phyloP scores from a whole-genome alignment of 2,113 vertebrate genomes.

The Entosphenus tridentatus region DNA sequence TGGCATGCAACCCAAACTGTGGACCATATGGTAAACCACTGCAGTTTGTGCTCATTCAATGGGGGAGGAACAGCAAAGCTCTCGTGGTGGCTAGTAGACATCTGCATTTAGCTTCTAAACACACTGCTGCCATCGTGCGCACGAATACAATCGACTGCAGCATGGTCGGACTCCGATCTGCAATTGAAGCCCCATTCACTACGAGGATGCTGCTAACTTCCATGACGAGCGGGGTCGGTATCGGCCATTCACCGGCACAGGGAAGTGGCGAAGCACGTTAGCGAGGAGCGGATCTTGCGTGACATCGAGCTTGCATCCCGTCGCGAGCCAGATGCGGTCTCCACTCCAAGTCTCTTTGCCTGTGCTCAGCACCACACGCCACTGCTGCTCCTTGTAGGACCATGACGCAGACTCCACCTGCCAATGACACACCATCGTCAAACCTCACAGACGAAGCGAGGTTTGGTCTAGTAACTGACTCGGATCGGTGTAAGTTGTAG shows the following conservation, averaged over 20 bases:
- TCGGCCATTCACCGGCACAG: conserved; percentile 19
- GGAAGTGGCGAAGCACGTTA: conserved; percentile 24
- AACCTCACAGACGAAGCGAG: no score
- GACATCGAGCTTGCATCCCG: conserved; percentile 30
- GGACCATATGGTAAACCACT: no score
- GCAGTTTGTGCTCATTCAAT: no score
- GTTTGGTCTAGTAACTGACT: no score
- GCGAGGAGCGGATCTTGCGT: conserved; percentile 26
- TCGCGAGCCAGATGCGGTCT: conserved; percentile 32
- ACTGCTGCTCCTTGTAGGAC: conserved; percentile 26
- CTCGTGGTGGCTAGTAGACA: not conserved
- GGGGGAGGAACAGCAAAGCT: not conserved
- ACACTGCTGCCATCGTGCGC: not conserved
- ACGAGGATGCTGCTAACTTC: not conserved
- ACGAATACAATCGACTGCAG: not conserved
- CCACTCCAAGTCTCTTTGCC: conserved; percentile 20
- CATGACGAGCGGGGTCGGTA: not conserved
- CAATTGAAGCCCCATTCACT: no score
- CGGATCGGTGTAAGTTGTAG: no score
- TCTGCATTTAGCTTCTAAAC: not conserved
- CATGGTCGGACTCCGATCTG: not conserved
- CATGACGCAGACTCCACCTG: conserved; percentile 15
- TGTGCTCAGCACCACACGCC: conserved; percentile 20
- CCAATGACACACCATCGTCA: no score
- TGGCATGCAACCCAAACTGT: no score